These are phyloP conservation scores for Polyodon spathula DNA, from an alignment of 2,113 vertebrate genomes.

Conservation along the genomic window DNA sequence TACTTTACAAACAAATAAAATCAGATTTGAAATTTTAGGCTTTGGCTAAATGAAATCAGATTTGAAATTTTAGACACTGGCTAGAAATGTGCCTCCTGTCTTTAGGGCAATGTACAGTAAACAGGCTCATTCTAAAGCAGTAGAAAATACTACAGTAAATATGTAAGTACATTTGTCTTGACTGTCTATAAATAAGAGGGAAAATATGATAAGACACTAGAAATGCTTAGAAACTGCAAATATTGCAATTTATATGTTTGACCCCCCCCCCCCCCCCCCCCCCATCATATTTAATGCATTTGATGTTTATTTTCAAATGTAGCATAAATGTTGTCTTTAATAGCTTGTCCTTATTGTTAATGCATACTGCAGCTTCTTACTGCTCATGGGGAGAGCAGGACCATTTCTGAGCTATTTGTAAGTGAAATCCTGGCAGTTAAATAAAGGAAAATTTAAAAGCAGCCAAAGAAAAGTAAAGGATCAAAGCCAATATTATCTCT, in stretches of 20 bases:
- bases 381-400: not conserved
- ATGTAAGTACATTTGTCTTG: no score
- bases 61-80: constrained; percentile 15
- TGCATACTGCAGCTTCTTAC: not conserved
- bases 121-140: not conserved
- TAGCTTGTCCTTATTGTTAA: no score
- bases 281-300: no score
- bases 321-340: no score
- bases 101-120: constrained; percentile 7
- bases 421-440: not conserved
- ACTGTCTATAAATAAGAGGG: no score
- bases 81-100: constrained; percentile 19
- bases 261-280: no score
- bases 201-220: no score
- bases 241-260: no score
- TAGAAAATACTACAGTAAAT: no score
- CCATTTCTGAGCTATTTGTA: not conserved
- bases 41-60: constrained; percentile 6
- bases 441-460: not conserved
- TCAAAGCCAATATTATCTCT: not conserved
- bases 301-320: no score
- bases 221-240: no score
- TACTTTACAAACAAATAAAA: constrained; percentile 13
- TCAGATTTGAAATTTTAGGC: not conserved
- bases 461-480: not conserved